phyloP scores from a whole-genome alignment of 92 coral and sea anemone genomes.

The Pocillopora meandrina region DNA sequence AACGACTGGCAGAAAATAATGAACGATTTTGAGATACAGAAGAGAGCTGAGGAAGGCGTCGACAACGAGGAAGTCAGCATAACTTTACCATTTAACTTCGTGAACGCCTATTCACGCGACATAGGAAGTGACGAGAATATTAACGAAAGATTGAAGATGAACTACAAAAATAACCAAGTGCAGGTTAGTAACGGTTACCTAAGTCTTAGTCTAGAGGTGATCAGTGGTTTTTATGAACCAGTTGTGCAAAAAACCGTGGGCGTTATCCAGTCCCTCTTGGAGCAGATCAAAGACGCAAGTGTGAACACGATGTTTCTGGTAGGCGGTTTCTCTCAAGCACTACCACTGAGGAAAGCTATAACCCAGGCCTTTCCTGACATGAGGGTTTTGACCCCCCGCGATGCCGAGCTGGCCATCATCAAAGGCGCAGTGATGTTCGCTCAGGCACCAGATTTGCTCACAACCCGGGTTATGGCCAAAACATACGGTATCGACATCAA shows the following conservation, averaged over 20 bases:
- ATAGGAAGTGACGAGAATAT: slow-evolving; percentile 25
- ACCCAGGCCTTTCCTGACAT: slow-evolving; percentile 31
- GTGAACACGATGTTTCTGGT: slow-evolving; percentile 51
- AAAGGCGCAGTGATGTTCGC: slow-evolving; percentile 60
- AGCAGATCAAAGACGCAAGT: background rate
- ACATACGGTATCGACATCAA: slow-evolving; percentile 43
- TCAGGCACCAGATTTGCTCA: slow-evolving; percentile 33
- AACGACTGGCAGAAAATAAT: slow-evolving; percentile 49
- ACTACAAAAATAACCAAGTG: slow-evolving; percentile 30
- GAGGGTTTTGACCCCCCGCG: slow-evolving; percentile 41
- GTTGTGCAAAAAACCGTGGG: slow-evolving; percentile 25
- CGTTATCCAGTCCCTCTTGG: slow-evolving; percentile 18
- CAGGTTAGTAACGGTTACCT: slow-evolving; percentile 31
- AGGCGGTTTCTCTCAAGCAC: slow-evolving; percentile 56
- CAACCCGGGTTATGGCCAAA: slow-evolving; percentile 39
- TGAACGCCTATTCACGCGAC: slow-evolving; percentile 15
- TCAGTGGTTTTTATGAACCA: slow-evolving; percentile 36
- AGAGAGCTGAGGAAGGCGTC: slow-evolving; percentile 36
- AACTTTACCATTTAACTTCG: slow-evolving; percentile 35
- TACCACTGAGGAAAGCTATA: slow-evolving; percentile 24
- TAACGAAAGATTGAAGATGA: slow-evolving; percentile 13
- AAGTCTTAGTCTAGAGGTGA: slow-evolving; percentile 19
- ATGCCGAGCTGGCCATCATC: slow-evolving; percentile 50
- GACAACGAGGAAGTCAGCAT: slow-evolving; percentile 38
- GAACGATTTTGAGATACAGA: slow-evolving; percentile 58